Percentiles rank a stretch among this genome's conserved stretches.
These are phyloP conservation scores for Pseudoips prasinana DNA, from an alignment of 2,888 invertebrate genomes.

Conservation along the genomic window DNA sequence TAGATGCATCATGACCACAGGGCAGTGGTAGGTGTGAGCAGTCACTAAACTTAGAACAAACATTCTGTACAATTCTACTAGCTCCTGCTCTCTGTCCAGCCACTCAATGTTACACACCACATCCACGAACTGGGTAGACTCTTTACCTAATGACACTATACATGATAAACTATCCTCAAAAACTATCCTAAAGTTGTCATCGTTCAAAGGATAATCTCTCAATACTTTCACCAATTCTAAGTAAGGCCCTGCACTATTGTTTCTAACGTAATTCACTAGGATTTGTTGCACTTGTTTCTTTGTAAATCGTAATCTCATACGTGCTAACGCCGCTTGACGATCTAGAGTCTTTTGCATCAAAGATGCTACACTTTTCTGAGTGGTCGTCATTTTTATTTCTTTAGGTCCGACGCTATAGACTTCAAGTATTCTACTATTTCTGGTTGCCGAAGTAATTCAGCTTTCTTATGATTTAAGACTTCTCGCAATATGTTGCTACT, in stretches of 20 bases:
- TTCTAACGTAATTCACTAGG: constrained; percentile 57
- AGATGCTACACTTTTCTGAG: constrained; percentile 65
- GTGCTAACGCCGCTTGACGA: constrained; percentile 59
- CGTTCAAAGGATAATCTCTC: constrained; percentile 61
- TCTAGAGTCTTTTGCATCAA: constrained; percentile 71
- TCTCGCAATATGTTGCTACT: constrained; percentile 68
- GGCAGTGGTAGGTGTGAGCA: constrained; percentile 72
- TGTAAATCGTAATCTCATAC: constrained; percentile 64
- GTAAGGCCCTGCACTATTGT: constrained; percentile 63
- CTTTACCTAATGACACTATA: constrained; percentile 63
- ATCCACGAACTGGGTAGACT: constrained; percentile 63
- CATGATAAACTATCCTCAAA: constrained; percentile 66
- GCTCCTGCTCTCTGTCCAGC: constrained; percentile 51
- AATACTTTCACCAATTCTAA: constrained; percentile 72
- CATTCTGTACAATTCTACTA: constrained; percentile 56
- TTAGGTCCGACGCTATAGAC: constrained; percentile 63
- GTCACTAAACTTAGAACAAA: constrained; percentile 67
- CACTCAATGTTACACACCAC: constrained; percentile 64
- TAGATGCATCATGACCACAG: constrained; percentile 56
- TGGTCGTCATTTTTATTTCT: constrained; percentile 68
- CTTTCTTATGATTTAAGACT: constrained; percentile 73
- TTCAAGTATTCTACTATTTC: constrained; percentile 71
- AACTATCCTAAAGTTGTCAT: constrained; percentile 65
- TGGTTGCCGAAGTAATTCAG: constrained; percentile 70
- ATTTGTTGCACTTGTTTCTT: constrained; percentile 72